Percentiles rank a stretch among this genome's conserved stretches.
Evolutionary conservation across 2,797 vertebrate genomes (phyloP).

Genomic region (Myiotriccus ornatus): DNA sequence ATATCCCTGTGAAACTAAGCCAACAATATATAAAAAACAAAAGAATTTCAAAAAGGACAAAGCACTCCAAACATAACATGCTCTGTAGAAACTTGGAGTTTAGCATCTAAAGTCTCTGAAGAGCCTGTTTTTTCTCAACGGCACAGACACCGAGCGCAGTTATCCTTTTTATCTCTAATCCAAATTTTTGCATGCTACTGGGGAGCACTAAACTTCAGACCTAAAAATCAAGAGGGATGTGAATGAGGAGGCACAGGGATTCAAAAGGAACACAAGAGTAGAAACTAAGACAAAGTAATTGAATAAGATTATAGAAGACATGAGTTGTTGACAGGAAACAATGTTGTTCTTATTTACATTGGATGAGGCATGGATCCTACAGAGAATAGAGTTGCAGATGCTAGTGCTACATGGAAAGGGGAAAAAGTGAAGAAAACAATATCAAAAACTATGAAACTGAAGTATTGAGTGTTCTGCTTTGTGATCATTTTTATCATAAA

Average conservation of each 20-base stretch:
- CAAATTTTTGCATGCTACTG: not conserved
- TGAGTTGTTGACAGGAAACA: not conserved
- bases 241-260: not conserved
- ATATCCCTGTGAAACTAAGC: not conserved
- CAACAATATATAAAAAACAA: not conserved
- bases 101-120: not conserved
- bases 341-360: not conserved
- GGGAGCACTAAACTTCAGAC: not conserved
- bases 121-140: not conserved
- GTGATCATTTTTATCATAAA: not conserved
- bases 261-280: not conserved
- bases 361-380: not conserved
- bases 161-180: not conserved
- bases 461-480: not conserved
- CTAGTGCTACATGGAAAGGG: not conserved
- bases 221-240: not conserved
- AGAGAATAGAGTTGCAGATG: not conserved
- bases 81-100: not conserved
- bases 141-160: not conserved
- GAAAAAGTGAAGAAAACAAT: not conserved
- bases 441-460: not conserved
- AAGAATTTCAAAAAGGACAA: not conserved
- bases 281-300: not conserved
- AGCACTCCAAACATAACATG: not conserved
- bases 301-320: not conserved